Evolutionary conservation across 2,888 invertebrate species (phyloP).

Genomic region (Platycheirus rosarum): DNA sequence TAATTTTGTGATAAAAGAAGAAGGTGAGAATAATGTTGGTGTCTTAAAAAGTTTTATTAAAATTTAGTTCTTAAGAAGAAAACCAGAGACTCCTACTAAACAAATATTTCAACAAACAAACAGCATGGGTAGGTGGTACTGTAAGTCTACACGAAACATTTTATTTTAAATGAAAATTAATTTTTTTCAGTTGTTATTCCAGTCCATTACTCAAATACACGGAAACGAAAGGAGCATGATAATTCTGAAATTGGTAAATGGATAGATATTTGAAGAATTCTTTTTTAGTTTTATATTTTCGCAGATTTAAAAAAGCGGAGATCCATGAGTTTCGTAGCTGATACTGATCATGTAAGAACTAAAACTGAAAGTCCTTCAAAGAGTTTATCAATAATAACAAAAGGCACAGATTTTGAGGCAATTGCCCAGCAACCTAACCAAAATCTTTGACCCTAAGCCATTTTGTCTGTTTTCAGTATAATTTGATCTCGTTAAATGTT

Average conservation of each 20-base stretch:
- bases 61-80: too few relatives aligned
- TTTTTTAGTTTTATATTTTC: too few relatives aligned
- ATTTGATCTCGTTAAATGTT: too few relatives aligned
- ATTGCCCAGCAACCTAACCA: constrained; percentile 5
- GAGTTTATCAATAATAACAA: constrained; percentile 11
- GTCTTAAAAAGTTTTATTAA: too few relatives aligned
- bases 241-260: too few relatives aligned
- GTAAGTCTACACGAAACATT: not conserved
- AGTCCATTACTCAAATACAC: too few relatives aligned
- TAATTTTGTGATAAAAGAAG: constrained; percentile 5
- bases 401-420: constrained; percentile 12
- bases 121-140: constrained; percentile 11
- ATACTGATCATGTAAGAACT: not conserved
- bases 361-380: not conserved
- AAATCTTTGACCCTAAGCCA: not conserved
- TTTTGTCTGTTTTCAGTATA: too few relatives aligned
- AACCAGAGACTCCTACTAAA: constrained; percentile 14
- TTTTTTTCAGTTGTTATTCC: constrained; percentile 24
- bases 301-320: too few relatives aligned
- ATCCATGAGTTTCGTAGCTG: not conserved
- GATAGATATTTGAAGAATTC: too few relatives aligned
- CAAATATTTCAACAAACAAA: constrained; percentile 28
- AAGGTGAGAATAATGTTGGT: constrained; percentile 1
- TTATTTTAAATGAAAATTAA: not conserved
- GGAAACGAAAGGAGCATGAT: too few relatives aligned